A percentile compares a stretch with the other conserved stretches of the same genome.
These are phyloP conservation scores for Chionis minor DNA, from an alignment of 2,113 vertebrate species.

Conservation along the genomic window DNA sequence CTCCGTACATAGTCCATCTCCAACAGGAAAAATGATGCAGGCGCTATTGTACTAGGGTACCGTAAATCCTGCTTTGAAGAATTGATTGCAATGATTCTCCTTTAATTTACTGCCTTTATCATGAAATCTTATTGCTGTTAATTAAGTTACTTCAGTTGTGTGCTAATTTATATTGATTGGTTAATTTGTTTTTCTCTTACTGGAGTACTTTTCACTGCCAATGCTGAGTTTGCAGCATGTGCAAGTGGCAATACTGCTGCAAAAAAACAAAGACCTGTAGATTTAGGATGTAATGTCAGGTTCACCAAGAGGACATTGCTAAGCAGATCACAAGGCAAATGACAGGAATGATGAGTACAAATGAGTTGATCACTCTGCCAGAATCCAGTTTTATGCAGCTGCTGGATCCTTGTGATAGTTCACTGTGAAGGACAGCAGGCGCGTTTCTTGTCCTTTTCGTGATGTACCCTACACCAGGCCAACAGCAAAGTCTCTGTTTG, in stretches of 20 bases:
- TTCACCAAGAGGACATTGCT: not conserved
- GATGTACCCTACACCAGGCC: not conserved
- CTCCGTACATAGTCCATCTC: not conserved
- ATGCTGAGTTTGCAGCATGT: not conserved
- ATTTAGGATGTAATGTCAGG: not conserved
- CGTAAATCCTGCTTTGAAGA: not conserved
- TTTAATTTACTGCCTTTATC: not conserved
- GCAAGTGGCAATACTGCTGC: not conserved
- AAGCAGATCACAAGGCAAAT: constrained; percentile 17
- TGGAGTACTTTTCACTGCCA: not conserved
- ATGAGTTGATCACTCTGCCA: constrained; percentile 28
- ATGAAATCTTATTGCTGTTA: not conserved
- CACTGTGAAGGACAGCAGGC: not conserved
- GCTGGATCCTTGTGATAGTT: constrained; percentile 7
- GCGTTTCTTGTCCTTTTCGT: not conserved
- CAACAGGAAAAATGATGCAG: not conserved
- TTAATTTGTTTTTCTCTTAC: not conserved
- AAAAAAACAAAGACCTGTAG: constrained; percentile 27
- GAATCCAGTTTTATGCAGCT: not conserved
- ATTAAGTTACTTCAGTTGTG: not conserved
- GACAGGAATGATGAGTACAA: not conserved
- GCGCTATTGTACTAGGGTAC: not conserved
- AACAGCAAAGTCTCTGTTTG: not conserved
- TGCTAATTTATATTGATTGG: not conserved
- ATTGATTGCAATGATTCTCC: not conserved